These are phyloP conservation scores for Parazoanthus atlanticus DNA, from an alignment of 92 coral and sea anemone species.

Conservation along the genomic window DNA sequence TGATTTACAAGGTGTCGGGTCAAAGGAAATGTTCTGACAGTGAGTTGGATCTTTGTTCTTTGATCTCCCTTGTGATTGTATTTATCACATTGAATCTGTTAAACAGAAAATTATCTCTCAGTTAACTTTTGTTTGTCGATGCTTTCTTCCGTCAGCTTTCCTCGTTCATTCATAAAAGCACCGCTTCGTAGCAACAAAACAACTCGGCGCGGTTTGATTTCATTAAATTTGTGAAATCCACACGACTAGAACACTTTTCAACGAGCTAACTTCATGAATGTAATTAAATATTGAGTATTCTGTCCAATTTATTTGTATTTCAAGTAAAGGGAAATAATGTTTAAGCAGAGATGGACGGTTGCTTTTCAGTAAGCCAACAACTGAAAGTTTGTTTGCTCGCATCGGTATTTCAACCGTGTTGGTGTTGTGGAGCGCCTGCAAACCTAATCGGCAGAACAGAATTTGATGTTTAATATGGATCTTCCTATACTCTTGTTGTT, in stretches of 20 bases:
- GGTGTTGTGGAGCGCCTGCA: not conserved
- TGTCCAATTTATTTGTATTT: not conserved
- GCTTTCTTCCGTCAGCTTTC: not conserved
- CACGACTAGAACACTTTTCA: not conserved
- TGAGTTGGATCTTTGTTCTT: not conserved
- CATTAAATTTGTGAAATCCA: conserved; percentile 7
- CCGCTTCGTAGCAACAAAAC: conserved; percentile 5
- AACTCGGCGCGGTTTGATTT: not conserved
- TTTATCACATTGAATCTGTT: conserved; percentile 15
- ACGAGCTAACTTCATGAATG: conserved; percentile 6
- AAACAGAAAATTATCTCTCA: not conserved
- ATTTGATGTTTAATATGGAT: not conserved
- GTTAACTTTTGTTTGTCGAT: not conserved
- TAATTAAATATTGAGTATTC: conserved; percentile 11
- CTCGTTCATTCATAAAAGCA: not conserved
- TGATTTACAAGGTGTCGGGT: not conserved
- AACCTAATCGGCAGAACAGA: not conserved
- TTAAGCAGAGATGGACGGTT: not conserved
- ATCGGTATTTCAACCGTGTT: not conserved
- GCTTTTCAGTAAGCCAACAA: not conserved
- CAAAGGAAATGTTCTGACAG: conserved; percentile 17
- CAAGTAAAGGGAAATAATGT: not conserved
- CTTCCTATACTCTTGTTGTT: not conserved
- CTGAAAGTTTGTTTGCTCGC: not conserved
- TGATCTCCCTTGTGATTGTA: conserved; percentile 1